phyloP scores from a whole-genome alignment of 2,113 vertebrate genomes.

The Sapayoa aenigma region DNA sequence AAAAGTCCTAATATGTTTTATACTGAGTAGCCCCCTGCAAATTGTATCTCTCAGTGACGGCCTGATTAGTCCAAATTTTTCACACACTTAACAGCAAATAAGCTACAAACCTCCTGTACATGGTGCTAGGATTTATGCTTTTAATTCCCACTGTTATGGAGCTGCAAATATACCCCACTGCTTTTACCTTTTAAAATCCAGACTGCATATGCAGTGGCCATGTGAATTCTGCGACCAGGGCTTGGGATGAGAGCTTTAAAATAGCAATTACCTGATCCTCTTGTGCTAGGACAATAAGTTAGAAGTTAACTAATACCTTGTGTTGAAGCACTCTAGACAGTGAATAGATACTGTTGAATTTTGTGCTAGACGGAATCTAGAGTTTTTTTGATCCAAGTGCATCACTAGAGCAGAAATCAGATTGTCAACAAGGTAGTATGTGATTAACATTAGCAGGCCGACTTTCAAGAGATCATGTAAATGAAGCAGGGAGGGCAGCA shows the following conservation, averaged over 20 bases:
- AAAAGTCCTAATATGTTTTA: background rate
- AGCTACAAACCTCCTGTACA: background rate
- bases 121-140: background rate
- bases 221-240: background rate
- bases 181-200: slow-evolving; percentile 6
- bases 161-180: background rate
- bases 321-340: background rate
- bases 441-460: background rate
- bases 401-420: background rate
- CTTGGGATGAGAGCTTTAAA: background rate
- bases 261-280: background rate
- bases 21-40: background rate
- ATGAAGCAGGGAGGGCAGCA: slow-evolving; percentile 8
- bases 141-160: background rate
- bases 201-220: background rate
- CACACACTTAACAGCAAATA: background rate
- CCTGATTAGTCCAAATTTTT: slow-evolving; percentile 47
- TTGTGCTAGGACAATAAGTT: background rate
- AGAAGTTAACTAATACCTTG: background rate
- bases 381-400: background rate
- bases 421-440: background rate
- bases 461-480: slow-evolving; percentile 23
- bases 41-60: background rate
- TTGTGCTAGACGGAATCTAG: slow-evolving; percentile 1
- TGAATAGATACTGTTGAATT: background rate